phyloP scores from a whole-genome alignment of 35 echinoderm and acorn worm species.

The Nesometra sesokonis region DNA sequence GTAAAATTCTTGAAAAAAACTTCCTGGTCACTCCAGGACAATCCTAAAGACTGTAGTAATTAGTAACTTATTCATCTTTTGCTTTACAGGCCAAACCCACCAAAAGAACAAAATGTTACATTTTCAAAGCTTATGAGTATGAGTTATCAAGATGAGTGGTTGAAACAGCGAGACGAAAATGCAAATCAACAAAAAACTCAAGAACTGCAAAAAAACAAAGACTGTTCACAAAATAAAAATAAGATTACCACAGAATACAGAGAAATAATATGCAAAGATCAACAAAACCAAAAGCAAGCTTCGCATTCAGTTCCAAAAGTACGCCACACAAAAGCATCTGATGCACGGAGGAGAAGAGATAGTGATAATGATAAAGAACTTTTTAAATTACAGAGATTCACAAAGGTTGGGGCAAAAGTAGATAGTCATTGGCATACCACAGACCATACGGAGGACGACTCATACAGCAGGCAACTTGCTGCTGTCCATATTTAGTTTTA shows the following conservation, averaged over 20 bases:
- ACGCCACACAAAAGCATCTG: not conserved
- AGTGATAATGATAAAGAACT: constrained; percentile 27
- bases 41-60: not conserved
- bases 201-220: constrained; percentile 14
- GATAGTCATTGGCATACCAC: not conserved
- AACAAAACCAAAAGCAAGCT: constrained; percentile 33
- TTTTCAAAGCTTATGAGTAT: constrained; percentile 73
- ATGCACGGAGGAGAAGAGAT: not conserved
- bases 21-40: no score
- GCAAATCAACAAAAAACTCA: constrained; percentile 33
- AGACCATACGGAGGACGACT: not conserved
- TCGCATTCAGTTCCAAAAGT: not conserved
- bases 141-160: constrained; percentile 84
- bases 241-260: constrained; percentile 70
- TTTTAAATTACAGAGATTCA: constrained; percentile 48
- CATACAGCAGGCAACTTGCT: not conserved
- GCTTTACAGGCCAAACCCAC: not conserved
- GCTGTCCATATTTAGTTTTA: not conserved
- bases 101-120: constrained; percentile 23
- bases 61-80: not conserved
- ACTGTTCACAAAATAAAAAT: constrained; percentile 6
- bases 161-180: constrained; percentile 53
- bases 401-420: not conserved
- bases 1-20: no score
- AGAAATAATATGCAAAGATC: constrained; percentile 45